Percentiles rank a stretch among this genome's conserved stretches.
These are phyloP conservation scores for Pseudorectes ferrugineus DNA, from an alignment of 2,113 vertebrate genomes.

Conservation along the genomic window DNA sequence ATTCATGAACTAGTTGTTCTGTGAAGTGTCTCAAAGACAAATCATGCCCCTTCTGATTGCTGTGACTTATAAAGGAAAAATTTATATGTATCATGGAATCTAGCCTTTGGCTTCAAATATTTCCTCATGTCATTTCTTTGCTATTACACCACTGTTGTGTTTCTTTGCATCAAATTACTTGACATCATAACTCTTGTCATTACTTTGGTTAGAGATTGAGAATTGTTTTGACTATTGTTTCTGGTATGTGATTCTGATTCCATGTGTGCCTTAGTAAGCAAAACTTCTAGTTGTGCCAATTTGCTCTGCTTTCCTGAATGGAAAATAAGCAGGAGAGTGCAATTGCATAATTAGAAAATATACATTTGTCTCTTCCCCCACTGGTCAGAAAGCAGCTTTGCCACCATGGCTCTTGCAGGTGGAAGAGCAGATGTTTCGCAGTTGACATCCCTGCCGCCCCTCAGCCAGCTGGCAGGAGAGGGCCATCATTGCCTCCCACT, in stretches of 20 bases:
- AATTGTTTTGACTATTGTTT: not conserved
- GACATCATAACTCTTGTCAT: not conserved
- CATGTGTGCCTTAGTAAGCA: not conserved
- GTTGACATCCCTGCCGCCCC: not conserved
- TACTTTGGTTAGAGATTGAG: not conserved
- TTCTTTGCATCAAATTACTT: not conserved
- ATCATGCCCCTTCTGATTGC: not conserved
- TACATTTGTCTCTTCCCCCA: not conserved
- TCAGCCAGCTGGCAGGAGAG: conserved; percentile 39
- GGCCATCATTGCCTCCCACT: not conserved
- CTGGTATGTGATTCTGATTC: not conserved
- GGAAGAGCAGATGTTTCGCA: conserved; percentile 19
- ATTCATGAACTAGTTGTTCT: not conserved
- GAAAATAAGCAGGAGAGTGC: conserved; percentile 9
- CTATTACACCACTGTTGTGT: not conserved
- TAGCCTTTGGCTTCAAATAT: not conserved
- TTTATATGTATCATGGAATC: not conserved
- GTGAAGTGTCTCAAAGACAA: not conserved
- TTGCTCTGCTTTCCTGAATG: not conserved
- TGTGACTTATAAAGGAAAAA: not conserved
- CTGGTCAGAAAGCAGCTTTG: conserved; percentile 6
- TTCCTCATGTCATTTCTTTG: not conserved
- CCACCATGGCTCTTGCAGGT: not conserved
- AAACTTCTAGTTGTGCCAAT: conserved; percentile 2
- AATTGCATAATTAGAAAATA: conserved; percentile 42